Evolutionary conservation across 2,888 invertebrate genomes (phyloP).

Genomic region (Litoditis marina): DNA sequence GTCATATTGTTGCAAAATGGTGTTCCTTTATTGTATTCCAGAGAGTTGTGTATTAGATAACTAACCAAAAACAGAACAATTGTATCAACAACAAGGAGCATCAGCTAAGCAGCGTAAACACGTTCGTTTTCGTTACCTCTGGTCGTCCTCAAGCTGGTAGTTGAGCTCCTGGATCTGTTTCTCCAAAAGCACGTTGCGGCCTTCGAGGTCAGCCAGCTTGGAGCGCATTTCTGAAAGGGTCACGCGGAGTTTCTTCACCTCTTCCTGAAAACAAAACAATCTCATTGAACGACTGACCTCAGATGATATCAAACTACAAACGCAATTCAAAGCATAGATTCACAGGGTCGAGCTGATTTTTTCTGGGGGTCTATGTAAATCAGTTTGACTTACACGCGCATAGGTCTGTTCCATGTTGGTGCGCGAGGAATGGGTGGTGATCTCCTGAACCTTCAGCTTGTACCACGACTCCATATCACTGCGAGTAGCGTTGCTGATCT

Average conservation of each 20-base stretch:
- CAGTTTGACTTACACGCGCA: constrained; percentile 14
- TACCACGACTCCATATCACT: constrained; percentile 66
- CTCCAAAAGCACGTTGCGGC: constrained; percentile 65
- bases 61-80: no score
- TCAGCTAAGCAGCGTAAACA: background rate
- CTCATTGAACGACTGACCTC: no score
- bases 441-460: constrained; percentile 67
- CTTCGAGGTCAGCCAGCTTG: constrained; percentile 65
- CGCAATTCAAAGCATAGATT: no score
- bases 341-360: no score
- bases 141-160: constrained; percentile 65
- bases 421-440: constrained; percentile 62
- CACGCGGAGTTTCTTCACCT: constrained; percentile 63
- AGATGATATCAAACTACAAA: no score
- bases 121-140: constrained; percentile 31
- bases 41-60: background rate
- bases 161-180: constrained; percentile 65
- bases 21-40: background rate
- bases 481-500: constrained; percentile 63
- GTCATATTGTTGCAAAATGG: no score
- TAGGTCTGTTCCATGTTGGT: constrained; percentile 37
- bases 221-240: constrained; percentile 64
- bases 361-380: no score
- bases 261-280: constrained; percentile 21
- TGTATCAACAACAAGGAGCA: no score